Evolutionary conservation across 53 echinoderm and acorn worm genomes (phyloP).

Genomic region (Arbacia lixula): DNA sequence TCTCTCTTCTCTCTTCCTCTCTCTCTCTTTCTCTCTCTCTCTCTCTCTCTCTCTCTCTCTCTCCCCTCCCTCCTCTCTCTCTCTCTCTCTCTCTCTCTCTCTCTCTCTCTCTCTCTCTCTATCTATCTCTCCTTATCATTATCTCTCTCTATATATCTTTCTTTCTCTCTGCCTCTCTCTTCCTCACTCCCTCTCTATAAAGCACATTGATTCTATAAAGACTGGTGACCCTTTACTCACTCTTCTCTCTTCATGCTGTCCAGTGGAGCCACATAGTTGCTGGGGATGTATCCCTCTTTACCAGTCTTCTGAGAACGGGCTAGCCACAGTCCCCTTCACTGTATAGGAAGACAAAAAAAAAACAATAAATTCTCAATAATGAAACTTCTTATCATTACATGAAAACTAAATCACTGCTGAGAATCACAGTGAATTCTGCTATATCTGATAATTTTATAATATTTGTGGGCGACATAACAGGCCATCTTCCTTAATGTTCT

Average conservation of each 20-base stretch:
- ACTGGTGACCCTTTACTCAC: no score
- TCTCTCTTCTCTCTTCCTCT: neutral
- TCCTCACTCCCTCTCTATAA: neutral
- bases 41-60: neutral
- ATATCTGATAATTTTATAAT: no score
- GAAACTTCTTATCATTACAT: no score
- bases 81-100: neutral
- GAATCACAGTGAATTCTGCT: no score
- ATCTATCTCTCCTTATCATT: neutral
- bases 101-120: neutral
- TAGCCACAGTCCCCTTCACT: constrained; percentile 99
- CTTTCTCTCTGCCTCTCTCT: neutral
- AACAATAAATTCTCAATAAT: neutral
- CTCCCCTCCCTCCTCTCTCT: neutral
- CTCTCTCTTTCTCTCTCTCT: neutral
- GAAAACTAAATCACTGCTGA: neutral
- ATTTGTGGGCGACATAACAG: no score
- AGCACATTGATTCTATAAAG: no score
- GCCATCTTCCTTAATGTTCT: no score
- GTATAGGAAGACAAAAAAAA: constrained; percentile 3
- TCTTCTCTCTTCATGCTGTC: constrained; percentile 95
- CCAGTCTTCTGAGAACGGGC: constrained; percentile 71
- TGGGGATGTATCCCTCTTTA: constrained; percentile 90
- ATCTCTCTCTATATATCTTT: neutral
- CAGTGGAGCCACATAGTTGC: constrained; percentile 93